phyloP scores from a whole-genome alignment of 2,113 vertebrate genomes.

The Lonchura striata region DNA sequence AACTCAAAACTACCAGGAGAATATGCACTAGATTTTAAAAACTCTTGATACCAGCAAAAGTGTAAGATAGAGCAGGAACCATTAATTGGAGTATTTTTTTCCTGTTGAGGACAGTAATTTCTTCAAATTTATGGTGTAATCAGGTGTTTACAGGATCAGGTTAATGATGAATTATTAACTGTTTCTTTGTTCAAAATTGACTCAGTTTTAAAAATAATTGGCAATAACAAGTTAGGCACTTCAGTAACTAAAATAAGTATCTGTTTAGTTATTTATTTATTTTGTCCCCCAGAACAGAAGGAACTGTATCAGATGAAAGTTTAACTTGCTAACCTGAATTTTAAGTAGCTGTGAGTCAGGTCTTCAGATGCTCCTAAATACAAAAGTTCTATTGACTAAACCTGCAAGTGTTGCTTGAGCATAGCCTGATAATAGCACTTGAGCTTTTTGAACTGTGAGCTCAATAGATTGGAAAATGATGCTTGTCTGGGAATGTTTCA shows the following conservation, averaged over 20 bases:
- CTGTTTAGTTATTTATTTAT: not conserved
- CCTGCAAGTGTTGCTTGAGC: constrained; percentile 6
- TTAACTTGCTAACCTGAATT: not conserved
- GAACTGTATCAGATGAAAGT: not conserved
- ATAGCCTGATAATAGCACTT: constrained; percentile 32
- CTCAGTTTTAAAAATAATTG: not conserved
- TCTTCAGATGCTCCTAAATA: not conserved
- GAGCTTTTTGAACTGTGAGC: not conserved
- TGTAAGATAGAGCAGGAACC: not conserved
- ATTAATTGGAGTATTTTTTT: not conserved
- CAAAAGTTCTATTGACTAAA: constrained; percentile 32
- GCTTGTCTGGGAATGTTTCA: constrained; percentile 12
- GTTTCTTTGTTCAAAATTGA: not conserved
- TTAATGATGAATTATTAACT: not conserved
- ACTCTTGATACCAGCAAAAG: not conserved
- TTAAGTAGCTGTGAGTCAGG: constrained; percentile 17
- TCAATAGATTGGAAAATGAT: constrained; percentile 14
- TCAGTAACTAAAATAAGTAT: not conserved
- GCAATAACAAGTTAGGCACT: not conserved
- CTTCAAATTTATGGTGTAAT: not conserved
- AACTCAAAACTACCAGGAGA: not conserved
- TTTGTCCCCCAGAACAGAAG: not conserved
- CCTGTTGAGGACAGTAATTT: not conserved
- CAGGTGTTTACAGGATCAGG: not conserved
- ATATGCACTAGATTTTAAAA: not conserved